Conservation (phyloP, 2,113 vertebrate species). For the Oryzias celebensis region DNA sequence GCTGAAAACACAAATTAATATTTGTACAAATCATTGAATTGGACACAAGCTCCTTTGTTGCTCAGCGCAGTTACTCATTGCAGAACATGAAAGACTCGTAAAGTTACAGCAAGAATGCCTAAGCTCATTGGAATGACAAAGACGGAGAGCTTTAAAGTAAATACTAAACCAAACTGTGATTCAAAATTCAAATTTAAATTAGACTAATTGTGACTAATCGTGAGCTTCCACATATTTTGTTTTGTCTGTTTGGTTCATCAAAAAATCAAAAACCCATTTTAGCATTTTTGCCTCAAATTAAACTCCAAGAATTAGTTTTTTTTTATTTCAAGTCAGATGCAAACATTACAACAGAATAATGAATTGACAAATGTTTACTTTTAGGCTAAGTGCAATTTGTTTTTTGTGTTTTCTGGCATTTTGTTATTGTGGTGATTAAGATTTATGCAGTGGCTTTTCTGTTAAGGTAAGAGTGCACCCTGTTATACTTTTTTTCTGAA, state of each 20-base stretch:
- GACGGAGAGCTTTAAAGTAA: constrained; percentile 36
- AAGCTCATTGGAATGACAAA: constrained; percentile 10
- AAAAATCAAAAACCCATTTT: constrained; percentile 22
- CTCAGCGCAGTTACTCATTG: background rate
- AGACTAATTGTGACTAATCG: constrained; percentile 8
- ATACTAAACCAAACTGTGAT: constrained; percentile 29
- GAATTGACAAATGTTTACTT: no score
- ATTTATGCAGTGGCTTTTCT: no score
- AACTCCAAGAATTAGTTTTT: no score
- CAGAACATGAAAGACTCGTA: constrained; percentile 4
- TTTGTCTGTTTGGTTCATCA: constrained; percentile 25
- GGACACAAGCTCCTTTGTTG: constrained; percentile 1
- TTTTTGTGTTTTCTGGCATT: no score
- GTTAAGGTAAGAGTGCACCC: no score
- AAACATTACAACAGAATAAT: no score
- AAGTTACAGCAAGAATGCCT: constrained; percentile 9
- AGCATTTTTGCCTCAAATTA: background rate
- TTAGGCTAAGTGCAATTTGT: no score
- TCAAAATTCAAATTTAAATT: constrained; percentile 44
- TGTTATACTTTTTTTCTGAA: no score
- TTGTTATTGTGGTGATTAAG: no score
- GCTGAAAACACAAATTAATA: background rate
- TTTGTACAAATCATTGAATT: background rate
- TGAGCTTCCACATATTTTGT: constrained; percentile 2
- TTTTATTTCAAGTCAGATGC: no score